These are phyloP conservation scores for Helicolenus hilgendorfi DNA, from an alignment of 2,797 vertebrate species.

Conservation along the genomic window DNA sequence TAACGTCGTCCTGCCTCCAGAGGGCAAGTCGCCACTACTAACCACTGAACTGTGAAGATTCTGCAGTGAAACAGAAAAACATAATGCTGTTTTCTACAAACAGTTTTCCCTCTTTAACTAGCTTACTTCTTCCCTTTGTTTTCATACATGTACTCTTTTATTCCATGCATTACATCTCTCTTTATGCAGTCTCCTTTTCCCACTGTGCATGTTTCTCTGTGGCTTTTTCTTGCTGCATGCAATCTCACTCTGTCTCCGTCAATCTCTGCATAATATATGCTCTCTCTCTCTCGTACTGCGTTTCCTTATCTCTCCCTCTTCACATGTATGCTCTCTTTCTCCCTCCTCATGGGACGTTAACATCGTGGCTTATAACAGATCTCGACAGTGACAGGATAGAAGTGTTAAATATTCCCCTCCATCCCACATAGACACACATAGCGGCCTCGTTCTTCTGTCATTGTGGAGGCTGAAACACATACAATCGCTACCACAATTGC, in stretches of 20 bases:
- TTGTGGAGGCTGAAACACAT: conserved; percentile 27
- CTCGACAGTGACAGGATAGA: conserved; percentile 10
- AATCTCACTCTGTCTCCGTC: neutral
- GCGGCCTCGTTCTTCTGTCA: neutral
- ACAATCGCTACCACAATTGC: neutral
- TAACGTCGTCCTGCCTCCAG: conserved; percentile 33
- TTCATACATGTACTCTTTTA: neutral
- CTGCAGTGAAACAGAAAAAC: conserved; percentile 43
- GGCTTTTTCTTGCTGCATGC: neutral
- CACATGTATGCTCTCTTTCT: neutral
- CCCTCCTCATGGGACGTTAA: conserved; percentile 18
- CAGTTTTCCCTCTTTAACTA: neutral
- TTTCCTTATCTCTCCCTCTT: neutral
- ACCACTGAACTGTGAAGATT: conserved; percentile 52
- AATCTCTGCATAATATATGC: conserved; percentile 10
- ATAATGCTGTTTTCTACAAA: neutral
- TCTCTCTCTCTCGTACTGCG: neutral
- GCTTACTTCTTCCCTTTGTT: neutral
- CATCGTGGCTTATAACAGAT: neutral
- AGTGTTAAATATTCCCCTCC: conserved; percentile 9
- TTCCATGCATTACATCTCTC: neutral
- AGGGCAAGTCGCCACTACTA: conserved; percentile 52
- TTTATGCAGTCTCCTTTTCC: fast-evolving
- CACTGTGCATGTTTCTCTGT: neutral
- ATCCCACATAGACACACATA: conserved; percentile 5